Base-by-base conservation (phyloP, 2,888 invertebrate genomes). In the Lochmaea crataegi region DNA sequence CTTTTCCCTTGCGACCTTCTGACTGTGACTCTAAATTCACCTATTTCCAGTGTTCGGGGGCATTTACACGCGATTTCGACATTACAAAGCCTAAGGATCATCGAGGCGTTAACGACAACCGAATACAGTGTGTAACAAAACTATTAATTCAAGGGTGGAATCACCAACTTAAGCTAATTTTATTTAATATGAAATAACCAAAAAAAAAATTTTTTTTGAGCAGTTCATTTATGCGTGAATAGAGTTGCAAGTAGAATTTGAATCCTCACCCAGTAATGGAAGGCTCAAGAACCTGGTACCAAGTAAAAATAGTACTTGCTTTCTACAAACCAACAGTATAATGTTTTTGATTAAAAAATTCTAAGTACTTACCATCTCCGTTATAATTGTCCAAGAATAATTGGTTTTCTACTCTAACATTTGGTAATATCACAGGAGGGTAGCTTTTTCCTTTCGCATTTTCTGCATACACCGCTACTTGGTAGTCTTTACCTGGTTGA, bases 391-490 rank as follows among this genome's bases (percentile, higher is more conserved):
- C 53, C 11, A 51, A 61, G 2, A 64, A 11, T 7, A 56, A 18
- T 22, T 76, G 77, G 16, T 58, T 60, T 18, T 75, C 75, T 41
- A 83, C 81, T 78, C 83, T 82, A 77, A 93, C 89, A 82, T 91
- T 91, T 73, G 91, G 91, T 84, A 95, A 89, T 71, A 93, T 90
- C 71, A 94, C 93, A 2, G 94, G 93, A 67, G 92, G 92, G 71
- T 90, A 88, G 77, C 94, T 95, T 78, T 92, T 90, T 73, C 96
- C 96, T 83, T 92, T 91, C 9, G 94, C 93, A 80, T 96, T 96
- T 79, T 94, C 93, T 22, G 95, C 94, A 85, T 94, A 96, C 42
- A 96, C 92, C 77, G 92, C 89, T 77, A 95, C 90, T 83, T 94
- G 93, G 87, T 96, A 96, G 83, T 91, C 90, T 79, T 91, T 90